Evolutionary conservation across 2,113 vertebrate species (phyloP).

Genomic region (Sorex fumeus): DNA sequence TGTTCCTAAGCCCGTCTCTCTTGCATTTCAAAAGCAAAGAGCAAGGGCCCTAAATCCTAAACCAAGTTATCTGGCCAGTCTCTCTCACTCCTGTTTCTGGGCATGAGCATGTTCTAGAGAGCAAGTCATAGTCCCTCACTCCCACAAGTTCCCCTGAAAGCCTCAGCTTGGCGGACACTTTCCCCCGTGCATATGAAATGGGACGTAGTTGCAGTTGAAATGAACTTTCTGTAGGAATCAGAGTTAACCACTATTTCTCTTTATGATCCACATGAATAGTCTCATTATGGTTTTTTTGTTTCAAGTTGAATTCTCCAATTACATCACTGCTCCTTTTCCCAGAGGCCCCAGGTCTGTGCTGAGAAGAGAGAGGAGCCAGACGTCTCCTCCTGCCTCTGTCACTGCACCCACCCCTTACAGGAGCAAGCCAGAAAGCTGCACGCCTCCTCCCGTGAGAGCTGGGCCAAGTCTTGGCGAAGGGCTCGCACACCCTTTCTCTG

Average conservation of each 20-base stretch:
- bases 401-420: neutral
- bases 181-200: constrained; percentile 4
- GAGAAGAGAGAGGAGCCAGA: neutral
- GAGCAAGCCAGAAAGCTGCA: neutral
- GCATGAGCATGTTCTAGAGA: constrained; percentile 32
- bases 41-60: constrained; percentile 17
- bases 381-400: neutral
- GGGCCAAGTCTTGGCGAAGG: neutral
- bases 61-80: constrained; percentile 53
- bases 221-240: constrained; percentile 75
- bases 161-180: constrained; percentile 63
- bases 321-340: constrained; percentile 49
- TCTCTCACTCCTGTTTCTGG: constrained; percentile 13
- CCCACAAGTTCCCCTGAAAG: constrained; percentile 44
- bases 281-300: constrained; percentile 66
- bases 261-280: constrained; percentile 49
- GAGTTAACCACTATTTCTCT: constrained; percentile 78
- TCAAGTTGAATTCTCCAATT: constrained; percentile 56
- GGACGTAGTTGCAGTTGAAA: constrained; percentile 70
- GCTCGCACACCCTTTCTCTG: neutral
- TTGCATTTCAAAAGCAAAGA: constrained; percentile 62
- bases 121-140: neutral
- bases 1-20: constrained; percentile 26
- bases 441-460: constrained; percentile 62
- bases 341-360: neutral